Evolutionary conservation across 23 tunicate genomes (phyloP), one percentile per base, ranked within the genome.

Genomic region (Trididemnum nubilum): DNA sequence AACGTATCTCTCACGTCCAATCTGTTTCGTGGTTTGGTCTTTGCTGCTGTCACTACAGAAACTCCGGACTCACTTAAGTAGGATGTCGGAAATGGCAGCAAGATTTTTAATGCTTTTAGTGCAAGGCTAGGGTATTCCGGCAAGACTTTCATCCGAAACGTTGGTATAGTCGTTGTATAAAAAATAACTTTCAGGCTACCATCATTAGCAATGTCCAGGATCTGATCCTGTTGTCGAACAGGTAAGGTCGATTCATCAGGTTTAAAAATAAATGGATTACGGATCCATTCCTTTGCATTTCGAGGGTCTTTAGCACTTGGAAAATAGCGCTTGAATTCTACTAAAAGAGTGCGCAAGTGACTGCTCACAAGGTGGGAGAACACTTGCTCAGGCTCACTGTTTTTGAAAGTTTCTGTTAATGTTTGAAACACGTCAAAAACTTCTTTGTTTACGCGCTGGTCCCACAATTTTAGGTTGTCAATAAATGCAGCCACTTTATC

Each of bases 21-120:
- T 65, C 40, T 85, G 65, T 57, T 85, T 77, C 82, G 1, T 34
- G 76, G 65, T 65, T 85, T 76, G 22, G 77, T 76, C 76, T 85
- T 85, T 39, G 83, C 77, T 64, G 83, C 89, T 77, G 83, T 65
- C 89, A 85, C 44, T 34, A 64, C 83, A 76, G 76, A 77, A 85
- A 85, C 63, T 39, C 89, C 89, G 38, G 77, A 39, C 76, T 77
- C 89, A 51, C 89, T 44, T 7, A 9, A 7, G 73, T 83, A 83
- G 72, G 81, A 73, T 74, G 87, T 83, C 59, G 87, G 81, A 83
- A 85, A 79, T 67, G 83, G 90, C 0, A 85, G 71, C 71, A 85
- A 34, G 31, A 57, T 69, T 78, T 78, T 78, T 51, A 85, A 4
- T 69, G 90, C 84, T 51, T 2, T 85, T 52, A 51, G 52, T 79